Conservation (phyloP, 2,797 vertebrate species). For the Lemur catta region DNA sequence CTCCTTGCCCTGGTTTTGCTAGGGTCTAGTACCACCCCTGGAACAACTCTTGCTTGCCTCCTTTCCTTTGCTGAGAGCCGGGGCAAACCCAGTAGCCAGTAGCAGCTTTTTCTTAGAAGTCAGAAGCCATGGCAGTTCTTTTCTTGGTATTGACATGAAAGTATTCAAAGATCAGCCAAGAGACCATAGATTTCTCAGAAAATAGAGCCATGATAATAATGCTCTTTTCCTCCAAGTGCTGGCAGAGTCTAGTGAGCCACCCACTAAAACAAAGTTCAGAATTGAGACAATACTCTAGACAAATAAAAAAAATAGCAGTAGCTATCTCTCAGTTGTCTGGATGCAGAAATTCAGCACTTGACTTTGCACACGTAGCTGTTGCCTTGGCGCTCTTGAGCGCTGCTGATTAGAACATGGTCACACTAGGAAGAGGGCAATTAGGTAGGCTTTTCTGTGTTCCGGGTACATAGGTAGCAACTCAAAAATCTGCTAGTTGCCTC, state of each 20-base stretch:
- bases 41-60: not conserved
- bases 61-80: not conserved
- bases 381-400: not conserved
- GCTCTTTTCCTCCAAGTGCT: not conserved
- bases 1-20: not conserved
- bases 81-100: not conserved
- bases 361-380: not conserved
- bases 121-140: not conserved
- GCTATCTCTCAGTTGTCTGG: not conserved
- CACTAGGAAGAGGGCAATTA: not conserved
- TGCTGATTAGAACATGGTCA: not conserved
- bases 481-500: not conserved
- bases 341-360: not conserved
- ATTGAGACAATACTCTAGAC: not conserved
- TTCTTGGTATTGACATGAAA: not conserved
- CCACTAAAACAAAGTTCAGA: not conserved
- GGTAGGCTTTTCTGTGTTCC: conserved; percentile 15
- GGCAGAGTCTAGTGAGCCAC: not conserved
- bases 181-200: not conserved
- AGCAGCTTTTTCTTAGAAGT: not conserved
- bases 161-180: not conserved
- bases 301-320: not conserved
- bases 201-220: not conserved
- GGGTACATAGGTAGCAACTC: not conserved
- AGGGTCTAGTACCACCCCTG: not conserved